Conservation (phyloP, 1,140 invertebrate species). For the Drosophila kurseongensis region DNA sequence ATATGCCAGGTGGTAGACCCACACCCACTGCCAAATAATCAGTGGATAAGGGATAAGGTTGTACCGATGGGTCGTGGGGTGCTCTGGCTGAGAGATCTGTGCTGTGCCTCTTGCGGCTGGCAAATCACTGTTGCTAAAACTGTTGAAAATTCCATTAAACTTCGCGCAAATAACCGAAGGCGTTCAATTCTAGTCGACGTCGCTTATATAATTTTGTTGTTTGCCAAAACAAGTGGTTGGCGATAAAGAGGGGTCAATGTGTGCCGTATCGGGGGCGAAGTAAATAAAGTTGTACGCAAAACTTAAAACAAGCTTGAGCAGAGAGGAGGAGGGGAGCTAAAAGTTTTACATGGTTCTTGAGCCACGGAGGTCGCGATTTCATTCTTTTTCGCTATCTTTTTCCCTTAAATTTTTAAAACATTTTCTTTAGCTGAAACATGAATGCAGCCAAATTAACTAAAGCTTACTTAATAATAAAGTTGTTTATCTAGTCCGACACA, state of each 20-base stretch:
- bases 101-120: constrained; percentile 50
- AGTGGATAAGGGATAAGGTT: constrained; percentile 3
- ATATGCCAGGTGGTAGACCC: constrained; percentile 23
- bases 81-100: constrained; percentile 1
- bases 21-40: constrained; percentile 35
- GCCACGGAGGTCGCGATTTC: constrained; percentile 5
- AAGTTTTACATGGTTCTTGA: constrained; percentile 17
- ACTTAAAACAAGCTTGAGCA: constrained; percentile 57
- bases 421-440: not conserved
- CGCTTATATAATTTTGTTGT: constrained; percentile 77
- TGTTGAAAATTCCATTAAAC: constrained; percentile 83
- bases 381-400: not conserved
- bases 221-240: constrained; percentile 60
- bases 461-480: constrained; percentile 65
- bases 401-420: constrained; percentile 10
- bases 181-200: constrained; percentile 81
- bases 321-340: not conserved
- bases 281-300: constrained; percentile 57
- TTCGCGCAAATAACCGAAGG: constrained; percentile 81
- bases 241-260: constrained; percentile 20
- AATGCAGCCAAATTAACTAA: constrained; percentile 52
- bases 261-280: not conserved
- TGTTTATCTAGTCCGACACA: constrained; percentile 21
- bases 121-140: constrained; percentile 79
- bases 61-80: not conserved